phyloP scores from a whole-genome alignment of 2,888 invertebrate species.

The Arenicola marina region DNA sequence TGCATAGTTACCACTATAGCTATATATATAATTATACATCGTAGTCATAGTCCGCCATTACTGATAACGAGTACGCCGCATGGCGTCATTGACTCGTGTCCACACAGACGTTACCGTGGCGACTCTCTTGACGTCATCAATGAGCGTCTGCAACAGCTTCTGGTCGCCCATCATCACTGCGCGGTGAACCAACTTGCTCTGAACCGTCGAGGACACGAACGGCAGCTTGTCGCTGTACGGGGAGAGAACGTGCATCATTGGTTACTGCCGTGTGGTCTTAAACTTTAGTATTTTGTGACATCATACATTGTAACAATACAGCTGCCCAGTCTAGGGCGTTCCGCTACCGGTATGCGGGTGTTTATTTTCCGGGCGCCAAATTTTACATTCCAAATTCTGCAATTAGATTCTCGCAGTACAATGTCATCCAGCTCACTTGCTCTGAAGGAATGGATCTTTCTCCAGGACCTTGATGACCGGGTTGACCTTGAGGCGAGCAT shows the following conservation, averaged over 20 bases:
- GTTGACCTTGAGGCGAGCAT: background rate
- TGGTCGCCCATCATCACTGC: constrained; percentile 61
- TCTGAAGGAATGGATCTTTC: background rate
- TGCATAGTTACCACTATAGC: too few species aligned
- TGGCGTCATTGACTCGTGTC: too few species aligned
- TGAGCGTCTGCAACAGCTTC: constrained; percentile 55
- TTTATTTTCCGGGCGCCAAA: too few species aligned
- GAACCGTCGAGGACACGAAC: constrained; percentile 60
- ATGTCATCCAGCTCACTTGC: background rate
- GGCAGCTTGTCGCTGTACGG: constrained; percentile 57
- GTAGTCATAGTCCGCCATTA: too few species aligned
- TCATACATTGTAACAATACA: too few species aligned
- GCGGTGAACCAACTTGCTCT: constrained; percentile 62
- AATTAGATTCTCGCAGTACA: background rate
- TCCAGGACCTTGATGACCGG: background rate
- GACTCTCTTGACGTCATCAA: constrained; percentile 53
- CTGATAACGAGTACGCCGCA: too few species aligned
- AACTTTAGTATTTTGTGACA: too few species aligned
- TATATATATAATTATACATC: too few species aligned
- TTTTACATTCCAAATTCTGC: too few species aligned
- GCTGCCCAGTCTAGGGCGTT: too few species aligned
- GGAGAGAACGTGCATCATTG: background rate
- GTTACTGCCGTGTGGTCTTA: too few species aligned
- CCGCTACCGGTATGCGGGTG: too few species aligned
- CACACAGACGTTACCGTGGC: constrained; percentile 42